A percentile compares a stretch with the other conserved stretches of the same genome.
Conservation (phyloP, 2,113 vertebrate genomes). For the Xenotilapia caudafasciata region DNA sequence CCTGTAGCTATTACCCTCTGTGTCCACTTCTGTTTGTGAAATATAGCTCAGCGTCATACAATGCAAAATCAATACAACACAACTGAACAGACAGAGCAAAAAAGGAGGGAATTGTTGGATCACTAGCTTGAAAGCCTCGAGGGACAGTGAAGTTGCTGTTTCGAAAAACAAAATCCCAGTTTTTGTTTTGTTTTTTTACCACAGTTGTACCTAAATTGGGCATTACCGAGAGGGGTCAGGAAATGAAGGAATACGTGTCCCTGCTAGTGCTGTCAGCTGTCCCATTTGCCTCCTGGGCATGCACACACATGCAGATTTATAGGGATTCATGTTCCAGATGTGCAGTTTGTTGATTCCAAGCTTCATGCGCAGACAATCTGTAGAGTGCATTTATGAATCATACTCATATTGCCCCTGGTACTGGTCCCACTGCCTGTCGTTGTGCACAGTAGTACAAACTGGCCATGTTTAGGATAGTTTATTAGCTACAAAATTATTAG, state of each 20-base stretch:
- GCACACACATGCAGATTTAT: neutral
- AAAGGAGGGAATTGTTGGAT: neutral
- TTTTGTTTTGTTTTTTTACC: neutral
- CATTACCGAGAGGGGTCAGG: neutral
- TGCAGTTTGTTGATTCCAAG: neutral
- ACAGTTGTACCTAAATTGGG: neutral
- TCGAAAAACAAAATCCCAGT: neutral
- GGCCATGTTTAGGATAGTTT: neutral
- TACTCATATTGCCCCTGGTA: neutral
- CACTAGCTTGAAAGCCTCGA: neutral
- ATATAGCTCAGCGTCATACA: conserved; percentile 12
- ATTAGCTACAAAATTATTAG: neutral
- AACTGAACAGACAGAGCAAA: conserved; percentile 36
- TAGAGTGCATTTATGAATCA: conserved; percentile 21
- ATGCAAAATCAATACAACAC: conserved; percentile 47
- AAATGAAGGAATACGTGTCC: conserved; percentile 23
- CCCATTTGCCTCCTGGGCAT: conserved; percentile 3
- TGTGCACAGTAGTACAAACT: neutral
- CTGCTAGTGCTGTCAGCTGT: conserved; percentile 27
- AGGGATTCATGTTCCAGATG: conserved; percentile 3
- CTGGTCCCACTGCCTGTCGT: neutral
- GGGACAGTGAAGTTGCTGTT: conserved; percentile 7
- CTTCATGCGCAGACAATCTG: neutral
- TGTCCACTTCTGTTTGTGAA: neutral
- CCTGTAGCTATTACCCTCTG: neutral